Conservation (phyloP, 2,113 vertebrate species). For the Argyrosomus japonicus region DNA sequence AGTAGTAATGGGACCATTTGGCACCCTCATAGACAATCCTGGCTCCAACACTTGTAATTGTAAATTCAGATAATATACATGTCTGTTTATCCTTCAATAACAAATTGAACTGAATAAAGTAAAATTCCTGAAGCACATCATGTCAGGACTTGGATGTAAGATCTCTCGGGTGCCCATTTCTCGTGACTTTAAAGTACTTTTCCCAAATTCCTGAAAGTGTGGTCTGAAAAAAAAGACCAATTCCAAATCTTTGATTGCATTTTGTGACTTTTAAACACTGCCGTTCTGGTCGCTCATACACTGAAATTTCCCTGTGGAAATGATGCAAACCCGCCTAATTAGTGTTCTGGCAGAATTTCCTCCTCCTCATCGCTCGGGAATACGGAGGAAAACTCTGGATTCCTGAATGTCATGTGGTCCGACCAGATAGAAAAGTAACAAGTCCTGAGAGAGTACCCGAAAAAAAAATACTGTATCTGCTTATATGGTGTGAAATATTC, state of each 20-base stretch:
- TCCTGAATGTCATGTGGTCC: constrained; percentile 26
- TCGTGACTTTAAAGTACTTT: not conserved
- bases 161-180: no score
- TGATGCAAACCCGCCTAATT: constrained; percentile 56
- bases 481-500: not conserved
- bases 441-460: constrained; percentile 30
- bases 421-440: constrained; percentile 27
- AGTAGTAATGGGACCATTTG: not conserved
- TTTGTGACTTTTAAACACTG: not conserved
- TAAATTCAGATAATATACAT: not conserved
- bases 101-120: not conserved
- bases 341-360: constrained; percentile 35
- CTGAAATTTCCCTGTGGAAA: constrained; percentile 28
- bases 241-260: not conserved
- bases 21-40: not conserved
- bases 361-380: not conserved
- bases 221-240: not conserved
- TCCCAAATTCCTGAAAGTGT: no score
- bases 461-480: constrained; percentile 13
- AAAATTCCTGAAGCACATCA: not conserved
- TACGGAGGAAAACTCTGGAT: constrained; percentile 4
- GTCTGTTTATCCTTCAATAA: not conserved
- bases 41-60: not conserved
- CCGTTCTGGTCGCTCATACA: constrained; percentile 11
- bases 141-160: not conserved